Evolutionary conservation across 2,797 vertebrate genomes (phyloP), one percentile per base, ranked within the genome.

Genomic region (Clarias laeviceps): DNA sequence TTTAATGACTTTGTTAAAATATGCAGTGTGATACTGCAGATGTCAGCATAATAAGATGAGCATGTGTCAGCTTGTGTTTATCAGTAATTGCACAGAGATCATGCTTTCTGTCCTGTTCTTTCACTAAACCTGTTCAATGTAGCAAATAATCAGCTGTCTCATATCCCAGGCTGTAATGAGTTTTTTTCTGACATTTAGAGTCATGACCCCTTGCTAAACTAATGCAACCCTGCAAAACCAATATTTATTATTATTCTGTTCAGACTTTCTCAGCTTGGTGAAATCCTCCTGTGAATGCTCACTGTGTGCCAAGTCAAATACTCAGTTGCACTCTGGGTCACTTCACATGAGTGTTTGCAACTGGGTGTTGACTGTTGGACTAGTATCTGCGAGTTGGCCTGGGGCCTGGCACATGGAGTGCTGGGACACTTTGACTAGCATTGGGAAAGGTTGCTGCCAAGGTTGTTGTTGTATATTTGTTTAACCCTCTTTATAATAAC

Each of bases 271-370:
- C 29, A 54, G 62, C 24, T 37, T 72, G 57, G 45, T 73, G 82
- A 57, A 56, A 83, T 72, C 81, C 82, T 80, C 65, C 8, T 29
- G 45, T 29, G 74, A 72, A 83, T 83, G 27, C 15, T 59, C 22
- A 18, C 74, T 65, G 56, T 8, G 15, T 57, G 82, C 82, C 82
- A 86, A 83, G 65, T 64, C 20, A 86, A 86, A 83, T 76, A 83
- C 29, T 57, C 76, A 11, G 29, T 61, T 57, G 32, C 65, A 29
- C 82, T 79, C 18, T 72, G 65, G 81, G 85, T 86, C 73, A 83
- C 65, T 80, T 86, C 18, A 14, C 80, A 59, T 15, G 8, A 82
- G 56, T 77, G 80, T 86, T 32, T 86, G 85, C 54, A 65, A 72
- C 17, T 64, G 82, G 57, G 29, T 87, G 80, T 66, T 64, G 76